phyloP scores from a whole-genome alignment of 2,888 invertebrate genomes.

The Colletes collaris region DNA sequence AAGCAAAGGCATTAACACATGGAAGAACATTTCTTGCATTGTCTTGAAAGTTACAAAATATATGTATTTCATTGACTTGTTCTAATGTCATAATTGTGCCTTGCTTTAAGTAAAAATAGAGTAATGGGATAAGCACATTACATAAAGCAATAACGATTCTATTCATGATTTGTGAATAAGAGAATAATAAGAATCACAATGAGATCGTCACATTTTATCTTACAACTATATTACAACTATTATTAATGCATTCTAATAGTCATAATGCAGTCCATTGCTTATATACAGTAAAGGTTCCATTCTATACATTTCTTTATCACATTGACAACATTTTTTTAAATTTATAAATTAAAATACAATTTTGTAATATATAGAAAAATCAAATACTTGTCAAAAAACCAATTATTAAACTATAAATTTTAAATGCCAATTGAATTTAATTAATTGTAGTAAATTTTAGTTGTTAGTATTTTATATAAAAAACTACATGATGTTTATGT shows the following conservation, averaged over 20 bases:
- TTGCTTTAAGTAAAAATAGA: constrained; percentile 35
- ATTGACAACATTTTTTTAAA: constrained; percentile 16
- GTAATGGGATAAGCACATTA: constrained; percentile 46
- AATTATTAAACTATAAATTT: neutral
- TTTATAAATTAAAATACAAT: constrained; percentile 4
- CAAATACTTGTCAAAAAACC: neutral
- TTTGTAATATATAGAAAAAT: constrained; percentile 1
- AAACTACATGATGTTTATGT: neutral
- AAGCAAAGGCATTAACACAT: constrained; percentile 52
- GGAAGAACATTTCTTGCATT: constrained; percentile 51
- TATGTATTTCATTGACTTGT: constrained; percentile 8
- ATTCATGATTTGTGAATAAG: constrained; percentile 59
- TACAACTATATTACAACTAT: constrained; percentile 72
- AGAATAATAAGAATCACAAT: constrained; percentile 76
- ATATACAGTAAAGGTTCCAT: constrained; percentile 71
- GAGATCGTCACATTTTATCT: constrained; percentile 75
- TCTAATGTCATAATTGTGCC: constrained; percentile 23
- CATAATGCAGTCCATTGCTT: constrained; percentile 71
- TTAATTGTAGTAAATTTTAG: neutral
- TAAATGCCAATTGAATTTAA: constrained; percentile 28
- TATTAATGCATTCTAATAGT: constrained; percentile 60
- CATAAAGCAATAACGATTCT: constrained; percentile 46
- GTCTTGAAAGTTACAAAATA: neutral
- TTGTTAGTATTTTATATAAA: neutral
- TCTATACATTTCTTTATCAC: constrained; percentile 41